Percentiles rank a stretch among this genome's conserved stretches.
Evolutionary conservation across 64 coral and sea anemone genomes (phyloP).

Genomic region (Porites lutea): DNA sequence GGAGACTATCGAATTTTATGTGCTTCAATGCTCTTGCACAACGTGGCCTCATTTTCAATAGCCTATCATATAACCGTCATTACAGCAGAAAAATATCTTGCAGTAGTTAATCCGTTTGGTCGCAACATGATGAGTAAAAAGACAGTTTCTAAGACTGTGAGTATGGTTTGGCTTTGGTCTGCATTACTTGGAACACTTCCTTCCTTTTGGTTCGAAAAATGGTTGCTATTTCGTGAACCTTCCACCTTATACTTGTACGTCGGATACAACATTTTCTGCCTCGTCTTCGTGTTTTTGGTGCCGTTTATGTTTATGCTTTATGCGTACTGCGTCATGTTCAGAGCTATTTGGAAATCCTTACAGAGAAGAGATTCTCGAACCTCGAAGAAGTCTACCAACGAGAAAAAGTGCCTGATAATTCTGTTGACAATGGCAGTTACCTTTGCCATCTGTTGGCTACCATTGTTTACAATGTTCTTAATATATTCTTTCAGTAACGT

Average conservation of each 20-base stretch:
- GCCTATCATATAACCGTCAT: conserved; percentile 47
- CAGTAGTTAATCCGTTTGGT: conserved; percentile 30
- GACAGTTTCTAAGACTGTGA: background rate
- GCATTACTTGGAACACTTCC: background rate
- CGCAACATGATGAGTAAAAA: conserved; percentile 20
- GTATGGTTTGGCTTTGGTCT: conserved; percentile 10
- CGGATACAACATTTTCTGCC: conserved; percentile 26
- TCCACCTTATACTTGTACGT: background rate
- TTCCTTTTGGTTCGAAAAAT: background rate
- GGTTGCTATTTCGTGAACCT: background rate
- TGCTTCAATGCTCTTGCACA: conserved; percentile 3
- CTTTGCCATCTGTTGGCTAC: conserved; percentile 36
- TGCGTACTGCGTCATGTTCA: conserved; percentile 39
- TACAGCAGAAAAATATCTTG: conserved; percentile 15
- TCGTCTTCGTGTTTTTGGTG: background rate
- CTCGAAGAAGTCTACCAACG: conserved; percentile 1
- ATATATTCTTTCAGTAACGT: background rate
- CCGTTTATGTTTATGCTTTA: conserved; percentile 40
- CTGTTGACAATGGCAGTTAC: conserved; percentile 17
- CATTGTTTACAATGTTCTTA: conserved; percentile 14
- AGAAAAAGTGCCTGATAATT: conserved; percentile 39
- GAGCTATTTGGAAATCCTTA: background rate
- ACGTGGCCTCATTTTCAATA: conserved; percentile 14
- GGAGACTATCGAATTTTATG: background rate
- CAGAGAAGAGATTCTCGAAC: background rate